Base-by-base conservation (phyloP, 1,140 invertebrate species). In the Drosophila ananassae region DNA sequence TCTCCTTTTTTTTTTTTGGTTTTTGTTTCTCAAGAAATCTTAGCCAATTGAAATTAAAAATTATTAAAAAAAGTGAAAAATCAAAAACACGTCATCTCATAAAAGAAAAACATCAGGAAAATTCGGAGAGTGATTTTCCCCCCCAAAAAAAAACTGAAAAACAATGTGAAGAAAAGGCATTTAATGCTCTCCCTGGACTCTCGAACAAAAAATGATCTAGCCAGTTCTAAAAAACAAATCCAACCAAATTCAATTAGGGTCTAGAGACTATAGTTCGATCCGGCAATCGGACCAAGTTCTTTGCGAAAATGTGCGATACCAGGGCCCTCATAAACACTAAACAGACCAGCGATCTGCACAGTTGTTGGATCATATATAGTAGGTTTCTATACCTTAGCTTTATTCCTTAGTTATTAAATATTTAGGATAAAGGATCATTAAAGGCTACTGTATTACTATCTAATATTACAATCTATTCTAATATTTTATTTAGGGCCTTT, bases 331-430 rank as follows among this genome's bases (percentile, higher is more conserved):
- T 91, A 48, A 82, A 52, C 58, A 73, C 82, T 25, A 79, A 80
- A 41, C 91, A 90, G 69, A 90, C 87, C 48, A 91, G 13, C 37
- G 77, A 90, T 80, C 73, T 91, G 59, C 89, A 89, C 68, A 91
- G 83, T 77, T 91, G 90, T 62, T 91, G 90, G 90, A 91, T 91
- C 53, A 91, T 91, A 50, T 91, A 91, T 58, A 91, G 90, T 91
- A 91, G 34, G 90, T 64, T 67, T 21, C 72, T n/a, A 5, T 41
- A 41, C 8, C 2, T 44, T 2, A 7, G 7, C 9, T 37, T 0
- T 41, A 13, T 7, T 17, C 8, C 17, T 44, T 2, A 7, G 5
- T 6, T 13, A 39, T 32, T 37, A 37, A 32, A 10, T 9, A 41
- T n/a, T 2, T 41, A 10, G 8, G 3, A 39, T n/a, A 3, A 9